Base-by-base conservation (phyloP, 2,888 invertebrate genomes). In the Caenorhabditis becei region DNA sequence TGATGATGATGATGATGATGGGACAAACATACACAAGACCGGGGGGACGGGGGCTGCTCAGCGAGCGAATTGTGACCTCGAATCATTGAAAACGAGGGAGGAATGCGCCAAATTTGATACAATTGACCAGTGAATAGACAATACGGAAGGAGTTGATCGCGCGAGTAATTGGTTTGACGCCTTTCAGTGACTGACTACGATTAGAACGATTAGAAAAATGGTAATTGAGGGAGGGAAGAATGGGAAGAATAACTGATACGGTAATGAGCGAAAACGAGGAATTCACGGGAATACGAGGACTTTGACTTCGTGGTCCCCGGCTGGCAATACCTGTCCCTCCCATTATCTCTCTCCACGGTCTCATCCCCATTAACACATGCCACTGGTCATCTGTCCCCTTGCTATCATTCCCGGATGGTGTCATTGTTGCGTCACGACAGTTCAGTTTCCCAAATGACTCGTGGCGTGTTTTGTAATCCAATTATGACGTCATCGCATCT, bases 351-450 rank as follows among this genome's bases (percentile, higher is more conserved):
- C 47, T 37, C 18, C n/a, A 24, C 37, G 26, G 20, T 49, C 44
- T 62, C 32, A 51, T 18, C 41, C 53, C 47, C 62, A 62, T 62
- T 71, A 71, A 8, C 71, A 23, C 49, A 18, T 24, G 35, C 7
- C 35, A 47, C 26, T n/a, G 8, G 41, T 72, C 72, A 71, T 23
- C 54, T 54, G 47, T 35, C 47, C 72, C 35, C 65, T 28, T 51
- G 49, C 58, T 74, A 74, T 74, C 58, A 74, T 3, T 20, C 44
- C 62, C 62, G 58, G 47, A 56, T 69, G 71, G 62, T 63, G 54
- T 71, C 54, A 65, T 74, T 74, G 74, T 74, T 74, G 44, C 74
- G 74, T 66, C 65, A 74, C 49, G 65, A 66, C 65, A 65, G 74
- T 74, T 65, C 66, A 69, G 20, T 23, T 49, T 23, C 14, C 32